phyloP scores from a whole-genome alignment of 2,888 invertebrate species.

The Drosophila paracracens region DNA sequence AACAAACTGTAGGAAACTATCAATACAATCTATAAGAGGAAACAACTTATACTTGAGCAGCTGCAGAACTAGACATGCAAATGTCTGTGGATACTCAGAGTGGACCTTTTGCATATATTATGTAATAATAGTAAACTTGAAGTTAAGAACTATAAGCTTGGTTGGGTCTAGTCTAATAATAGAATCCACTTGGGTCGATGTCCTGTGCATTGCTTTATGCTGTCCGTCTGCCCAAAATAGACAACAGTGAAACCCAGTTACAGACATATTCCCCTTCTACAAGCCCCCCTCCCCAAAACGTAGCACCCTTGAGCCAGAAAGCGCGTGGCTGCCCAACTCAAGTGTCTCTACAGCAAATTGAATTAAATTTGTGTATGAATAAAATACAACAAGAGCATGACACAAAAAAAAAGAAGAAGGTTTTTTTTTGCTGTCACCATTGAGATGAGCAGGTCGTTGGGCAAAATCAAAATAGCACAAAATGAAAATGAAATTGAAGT shows the following conservation, averaged over 20 bases:
- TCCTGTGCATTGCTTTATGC: conserved; percentile 20
- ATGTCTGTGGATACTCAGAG: background rate
- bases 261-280: conserved; percentile 1
- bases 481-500: conserved; percentile 59
- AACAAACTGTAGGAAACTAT: background rate
- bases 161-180: conserved; percentile 24
- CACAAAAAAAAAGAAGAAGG: background rate
- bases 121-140: conserved; percentile 1
- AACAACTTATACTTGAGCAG: background rate
- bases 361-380: conserved; percentile 57
- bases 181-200: conserved; percentile 26
- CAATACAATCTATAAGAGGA: background rate
- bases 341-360: conserved; percentile 49
- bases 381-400: conserved; percentile 14
- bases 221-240: conserved; percentile 33
- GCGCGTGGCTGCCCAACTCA: conserved; percentile 34
- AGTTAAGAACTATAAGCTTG: conserved; percentile 4
- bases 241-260: conserved; percentile 7
- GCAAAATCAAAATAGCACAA: conserved; percentile 61
- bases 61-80: background rate
- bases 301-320: background rate
- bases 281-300: background rate
- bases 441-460: conserved; percentile 51
- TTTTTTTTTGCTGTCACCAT: conserved; percentile 33
- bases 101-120: background rate